A percentile compares a stretch with the other conserved stretches of the same genome.
Conservation (phyloP, 2,797 vertebrate species). For the Liparis tanakae region DNA sequence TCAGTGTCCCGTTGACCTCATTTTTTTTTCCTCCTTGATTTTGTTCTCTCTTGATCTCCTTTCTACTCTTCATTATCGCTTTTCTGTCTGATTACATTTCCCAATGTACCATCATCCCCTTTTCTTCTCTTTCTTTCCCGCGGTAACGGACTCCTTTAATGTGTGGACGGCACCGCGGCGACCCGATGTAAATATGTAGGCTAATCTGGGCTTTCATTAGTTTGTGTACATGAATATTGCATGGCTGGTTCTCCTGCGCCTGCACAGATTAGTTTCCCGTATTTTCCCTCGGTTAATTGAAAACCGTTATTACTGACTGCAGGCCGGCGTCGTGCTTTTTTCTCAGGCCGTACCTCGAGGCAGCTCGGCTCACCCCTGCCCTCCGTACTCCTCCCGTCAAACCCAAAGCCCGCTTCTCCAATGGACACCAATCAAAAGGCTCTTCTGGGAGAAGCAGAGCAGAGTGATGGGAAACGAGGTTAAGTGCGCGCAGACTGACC, state of each 20-base stretch:
- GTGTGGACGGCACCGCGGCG: constrained; percentile 49
- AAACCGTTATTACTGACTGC: constrained; percentile 71
- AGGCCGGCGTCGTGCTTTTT: constrained; percentile 63
- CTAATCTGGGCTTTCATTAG: constrained; percentile 78
- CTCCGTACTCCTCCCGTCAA: constrained; percentile 44
- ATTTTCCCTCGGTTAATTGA: constrained; percentile 76
- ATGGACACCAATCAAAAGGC: constrained; percentile 76
- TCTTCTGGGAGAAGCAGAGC: constrained; percentile 66
- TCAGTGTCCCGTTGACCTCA: constrained; percentile 62
- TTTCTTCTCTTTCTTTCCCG: constrained; percentile 16
- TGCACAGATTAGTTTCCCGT: constrained; percentile 67
- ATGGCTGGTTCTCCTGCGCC: constrained; percentile 67
- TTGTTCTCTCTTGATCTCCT: constrained; percentile 42
- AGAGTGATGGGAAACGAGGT: constrained; percentile 77
- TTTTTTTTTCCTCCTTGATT: constrained; percentile 55
- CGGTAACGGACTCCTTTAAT: constrained; percentile 38
- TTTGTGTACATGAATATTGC: constrained; percentile 82
- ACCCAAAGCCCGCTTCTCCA: constrained; percentile 67
- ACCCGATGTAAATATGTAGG: constrained; percentile 74
- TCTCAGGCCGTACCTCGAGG: constrained; percentile 35
- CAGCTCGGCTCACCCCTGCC: constrained; percentile 51
- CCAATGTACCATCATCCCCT: constrained; percentile 1
- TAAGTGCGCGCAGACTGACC: constrained; percentile 77
- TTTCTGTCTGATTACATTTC: constrained; percentile 34
- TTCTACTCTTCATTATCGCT: constrained; percentile 51